A percentile compares a stretch with the other conserved stretches of the same genome.
Evolutionary conservation across 1,140 invertebrate species (phyloP).

Genomic region (Antheraea pernyi): DNA sequence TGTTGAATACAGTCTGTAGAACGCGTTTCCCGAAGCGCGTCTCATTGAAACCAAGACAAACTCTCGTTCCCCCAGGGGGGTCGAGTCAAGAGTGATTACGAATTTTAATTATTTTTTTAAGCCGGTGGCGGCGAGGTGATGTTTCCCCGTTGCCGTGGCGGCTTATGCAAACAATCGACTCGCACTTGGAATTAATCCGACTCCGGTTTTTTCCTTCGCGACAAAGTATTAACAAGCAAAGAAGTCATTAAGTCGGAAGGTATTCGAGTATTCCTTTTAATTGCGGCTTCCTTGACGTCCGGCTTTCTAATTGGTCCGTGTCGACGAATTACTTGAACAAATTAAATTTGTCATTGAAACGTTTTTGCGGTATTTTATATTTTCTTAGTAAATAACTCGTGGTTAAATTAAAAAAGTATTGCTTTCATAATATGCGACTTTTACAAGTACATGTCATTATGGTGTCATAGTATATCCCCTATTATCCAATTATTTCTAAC

Average conservation of each 20-base stretch:
- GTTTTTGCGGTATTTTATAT: conserved; percentile 33
- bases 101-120: conserved; percentile 80
- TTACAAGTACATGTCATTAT: conserved; percentile 4
- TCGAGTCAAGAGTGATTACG: conserved; percentile 77
- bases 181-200: conserved; percentile 78
- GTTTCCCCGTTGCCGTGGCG: conserved; percentile 68
- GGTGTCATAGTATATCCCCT: conserved; percentile 11
- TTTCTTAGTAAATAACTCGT: conserved; percentile 14
- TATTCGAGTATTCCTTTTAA: conserved; percentile 75
- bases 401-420: not conserved
- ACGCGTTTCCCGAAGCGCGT: not conserved
- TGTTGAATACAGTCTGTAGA: conserved; percentile 8
- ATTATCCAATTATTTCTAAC: conserved; percentile 75
- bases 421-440: not conserved
- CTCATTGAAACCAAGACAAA: conserved; percentile 39
- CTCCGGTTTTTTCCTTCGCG: conserved; percentile 73
- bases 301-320: conserved; percentile 73
- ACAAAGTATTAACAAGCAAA: conserved; percentile 78
- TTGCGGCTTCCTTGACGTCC: conserved; percentile 72
- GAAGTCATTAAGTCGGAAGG: conserved; percentile 78
- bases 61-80: conserved; percentile 45
- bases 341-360: conserved; percentile 57
- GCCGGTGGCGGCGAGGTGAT: conserved; percentile 75
- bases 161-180: conserved; percentile 78
- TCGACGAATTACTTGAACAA: conserved; percentile 57